Evolutionary conservation across 2,113 vertebrate species (phyloP), one percentile per base, ranked within the genome.

Genomic region (Oncorhynchus masou): DNA sequence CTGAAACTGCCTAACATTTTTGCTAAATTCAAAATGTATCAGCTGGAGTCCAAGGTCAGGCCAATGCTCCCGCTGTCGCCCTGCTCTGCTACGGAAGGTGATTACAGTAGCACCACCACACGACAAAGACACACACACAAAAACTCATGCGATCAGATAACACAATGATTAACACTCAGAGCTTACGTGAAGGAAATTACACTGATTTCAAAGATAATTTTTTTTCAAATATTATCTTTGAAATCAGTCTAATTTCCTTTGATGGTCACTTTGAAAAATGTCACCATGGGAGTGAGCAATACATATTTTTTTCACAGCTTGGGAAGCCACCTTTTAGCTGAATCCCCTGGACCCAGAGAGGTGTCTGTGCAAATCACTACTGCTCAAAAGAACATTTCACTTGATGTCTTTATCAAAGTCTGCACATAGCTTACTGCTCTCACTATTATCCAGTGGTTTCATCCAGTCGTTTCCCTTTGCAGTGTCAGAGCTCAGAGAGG

Each of bases 21-120:
- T 90, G 92, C 89, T 86, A 90, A 83, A 93, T 94, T 80, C 90
- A 92, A 89, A 79, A 95, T 93, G 92, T 87, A 95, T 93, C 87
- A 93, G 88, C 72, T 76, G 77, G 76, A 90, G 83, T 88, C 85
- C 70, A 79, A 79, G 85, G 84, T 83, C 77, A 70, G 74, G 78
- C 74, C 51, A 71, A 34, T 5, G 27, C 11, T 75, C 68, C 62
- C 64, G 62, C 72, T 49, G 71, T 49, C 31, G 54, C 34, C 20
- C 76, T 70, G 75, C 67, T 11, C 76, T 70, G 75, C 67, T 11
- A 4, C 27, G 78, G 74, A 69, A 25, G 65, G 34, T 59, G 65
- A 77, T 77, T 74, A 78, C 74, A 54, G 24, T 29, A 67, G 65
- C 22, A 16, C 25, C 48, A 77, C 71, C 70, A 68, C 5, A 19